phyloP scores from a whole-genome alignment of 2,797 vertebrate species.

The Xiphophorus birchmanni region DNA sequence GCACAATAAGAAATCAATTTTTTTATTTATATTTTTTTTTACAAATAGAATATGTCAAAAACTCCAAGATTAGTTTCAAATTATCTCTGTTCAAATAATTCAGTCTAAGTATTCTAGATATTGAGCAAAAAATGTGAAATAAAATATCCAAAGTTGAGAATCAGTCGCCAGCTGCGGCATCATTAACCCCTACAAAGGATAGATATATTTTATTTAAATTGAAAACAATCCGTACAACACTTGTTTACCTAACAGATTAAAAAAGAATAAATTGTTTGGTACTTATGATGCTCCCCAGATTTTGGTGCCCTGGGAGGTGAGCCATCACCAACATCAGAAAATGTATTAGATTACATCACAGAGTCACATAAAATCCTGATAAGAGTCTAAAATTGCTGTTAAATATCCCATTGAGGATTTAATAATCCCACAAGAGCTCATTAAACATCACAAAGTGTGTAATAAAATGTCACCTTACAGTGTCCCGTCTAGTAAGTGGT shows the following conservation, averaged over 20 bases:
- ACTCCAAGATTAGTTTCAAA: background rate
- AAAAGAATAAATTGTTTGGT: background rate
- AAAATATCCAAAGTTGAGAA: background rate
- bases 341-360: background rate
- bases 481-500: background rate
- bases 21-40: background rate
- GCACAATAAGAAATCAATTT: background rate
- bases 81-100: background rate
- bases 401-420: background rate
- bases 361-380: background rate
- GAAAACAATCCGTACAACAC: background rate
- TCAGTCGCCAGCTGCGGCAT: background rate
- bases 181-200: background rate
- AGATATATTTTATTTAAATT: background rate
- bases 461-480: conserved; percentile 1
- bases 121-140: background rate
- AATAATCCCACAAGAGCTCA: background rate
- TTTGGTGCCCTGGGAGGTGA: background rate
- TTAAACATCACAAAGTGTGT: background rate
- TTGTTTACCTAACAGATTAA: background rate
- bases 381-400: background rate
- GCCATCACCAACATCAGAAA: background rate
- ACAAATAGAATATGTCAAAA: background rate
- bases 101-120: background rate
- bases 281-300: background rate